Evolutionary conservation across 35 echinoderm and acorn worm genomes (phyloP).

Genomic region (Amphiura filiformis): DNA sequence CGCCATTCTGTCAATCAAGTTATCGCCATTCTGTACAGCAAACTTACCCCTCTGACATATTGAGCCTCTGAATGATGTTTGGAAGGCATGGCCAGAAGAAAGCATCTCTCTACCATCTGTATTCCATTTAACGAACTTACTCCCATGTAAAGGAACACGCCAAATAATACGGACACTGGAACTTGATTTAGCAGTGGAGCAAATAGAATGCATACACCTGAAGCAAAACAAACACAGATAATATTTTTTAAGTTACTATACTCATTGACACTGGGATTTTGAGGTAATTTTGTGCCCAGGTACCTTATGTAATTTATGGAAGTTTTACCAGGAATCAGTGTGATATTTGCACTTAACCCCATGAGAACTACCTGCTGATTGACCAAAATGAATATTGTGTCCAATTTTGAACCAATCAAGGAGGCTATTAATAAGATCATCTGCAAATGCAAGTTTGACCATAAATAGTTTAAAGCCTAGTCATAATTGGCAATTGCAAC

Average conservation of each 20-base stretch:
- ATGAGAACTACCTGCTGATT: too few relatives aligned
- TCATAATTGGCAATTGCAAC: too few relatives aligned
- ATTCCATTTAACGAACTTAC: conserved; percentile 90
- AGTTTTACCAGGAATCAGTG: neutral
- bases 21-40: too few relatives aligned
- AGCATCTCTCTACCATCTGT: conserved; percentile 81
- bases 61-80: conserved; percentile 83
- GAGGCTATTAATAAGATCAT: too few relatives aligned
- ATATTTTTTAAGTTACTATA: neutral
- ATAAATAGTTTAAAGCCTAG: too few relatives aligned
- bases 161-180: conserved; percentile 77
- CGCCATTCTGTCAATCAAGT: too few relatives aligned
- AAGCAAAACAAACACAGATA: neutral
- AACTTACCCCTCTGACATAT: conserved; percentile 75
- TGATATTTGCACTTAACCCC: too few relatives aligned
- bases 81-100: conserved; percentile 77
- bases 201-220: conserved; percentile 79
- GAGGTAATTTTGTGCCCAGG: too few relatives aligned
- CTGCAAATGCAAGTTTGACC: too few relatives aligned
- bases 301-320: neutral
- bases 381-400: too few relatives aligned
- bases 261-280: neutral
- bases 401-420: too few relatives aligned
- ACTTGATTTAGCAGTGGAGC: conserved; percentile 79
- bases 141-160: conserved; percentile 99